A percentile compares a stretch with the other conserved stretches of the same genome.
Evolutionary conservation across 2,113 vertebrate genomes (phyloP).

Genomic region (Trematomus loennbergii): DNA sequence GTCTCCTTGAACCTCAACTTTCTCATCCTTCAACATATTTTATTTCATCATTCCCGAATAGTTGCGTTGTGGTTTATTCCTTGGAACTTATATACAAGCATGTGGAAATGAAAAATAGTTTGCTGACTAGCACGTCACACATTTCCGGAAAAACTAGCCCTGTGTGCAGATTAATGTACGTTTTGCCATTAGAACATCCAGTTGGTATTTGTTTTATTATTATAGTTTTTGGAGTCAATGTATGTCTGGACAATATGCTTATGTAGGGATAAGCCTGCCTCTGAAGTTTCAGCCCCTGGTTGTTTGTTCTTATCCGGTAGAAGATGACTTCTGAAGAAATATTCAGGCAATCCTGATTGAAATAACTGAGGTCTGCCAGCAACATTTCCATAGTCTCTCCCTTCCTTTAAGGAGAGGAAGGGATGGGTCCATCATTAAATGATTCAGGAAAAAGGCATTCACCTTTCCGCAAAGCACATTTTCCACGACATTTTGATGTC

Average conservation of each 20-base stretch:
- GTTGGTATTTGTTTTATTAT: constrained; percentile 36
- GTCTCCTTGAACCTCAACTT: constrained; percentile 17
- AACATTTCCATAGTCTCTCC: constrained; percentile 56
- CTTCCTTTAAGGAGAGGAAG: constrained; percentile 62
- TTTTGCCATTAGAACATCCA: constrained; percentile 29
- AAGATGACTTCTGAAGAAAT: constrained; percentile 60
- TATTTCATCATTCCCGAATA: constrained; percentile 1
- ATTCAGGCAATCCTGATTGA: constrained; percentile 53
- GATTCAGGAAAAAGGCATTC: constrained; percentile 64
- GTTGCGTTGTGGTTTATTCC: neutral
- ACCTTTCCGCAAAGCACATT: constrained; percentile 54
- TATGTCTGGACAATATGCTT: constrained; percentile 56
- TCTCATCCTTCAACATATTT: constrained; percentile 29
- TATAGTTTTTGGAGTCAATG: constrained; percentile 35
- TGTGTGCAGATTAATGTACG: neutral
- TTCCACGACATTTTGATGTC: constrained; percentile 45
- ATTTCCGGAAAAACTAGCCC: neutral
- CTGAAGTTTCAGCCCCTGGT: constrained; percentile 57
- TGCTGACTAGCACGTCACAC: neutral
- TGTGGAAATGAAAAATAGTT: neutral
- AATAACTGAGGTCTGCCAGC: constrained; percentile 60
- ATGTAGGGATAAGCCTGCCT: constrained; percentile 52
- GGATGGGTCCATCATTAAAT: constrained; percentile 71
- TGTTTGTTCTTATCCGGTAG: constrained; percentile 52
- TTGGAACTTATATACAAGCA: constrained; percentile 1